Evolutionary conservation across 2,888 invertebrate genomes (phyloP).

Genomic region (Lycophotia porphyrea): DNA sequence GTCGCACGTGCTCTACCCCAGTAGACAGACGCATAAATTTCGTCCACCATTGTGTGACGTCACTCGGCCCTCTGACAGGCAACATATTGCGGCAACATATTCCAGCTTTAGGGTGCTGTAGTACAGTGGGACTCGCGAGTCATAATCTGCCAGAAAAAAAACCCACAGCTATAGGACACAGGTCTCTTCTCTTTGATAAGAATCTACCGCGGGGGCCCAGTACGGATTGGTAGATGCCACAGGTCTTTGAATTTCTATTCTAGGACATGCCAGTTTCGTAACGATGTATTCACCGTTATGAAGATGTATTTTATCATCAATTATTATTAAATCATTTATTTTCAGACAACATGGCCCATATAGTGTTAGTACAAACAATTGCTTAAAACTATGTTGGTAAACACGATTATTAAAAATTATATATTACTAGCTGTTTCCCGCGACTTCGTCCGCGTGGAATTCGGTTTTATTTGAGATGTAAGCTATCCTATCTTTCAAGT

Average conservation of each 20-base stretch:
- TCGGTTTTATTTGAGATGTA: too few relatives aligned
- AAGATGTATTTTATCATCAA: background rate
- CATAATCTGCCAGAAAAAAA: too few relatives aligned
- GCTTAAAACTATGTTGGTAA: too few relatives aligned
- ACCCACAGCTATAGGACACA: background rate
- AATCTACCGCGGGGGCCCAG: background rate
- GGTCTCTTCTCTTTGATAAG: background rate
- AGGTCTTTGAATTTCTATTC: background rate
- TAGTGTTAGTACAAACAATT: too few relatives aligned
- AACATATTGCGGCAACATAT: constrained; percentile 66
- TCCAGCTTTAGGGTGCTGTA: constrained; percentile 12
- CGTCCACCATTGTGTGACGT: constrained; percentile 78
- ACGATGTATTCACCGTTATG: background rate
- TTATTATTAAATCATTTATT: too few relatives aligned
- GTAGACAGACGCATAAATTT: constrained; percentile 85
- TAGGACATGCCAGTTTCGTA: background rate
- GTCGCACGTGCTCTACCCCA: constrained; percentile 81
- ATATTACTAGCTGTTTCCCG: too few relatives aligned
- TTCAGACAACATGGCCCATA: too few relatives aligned
- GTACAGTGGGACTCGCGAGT: background rate
- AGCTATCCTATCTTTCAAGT: too few relatives aligned
- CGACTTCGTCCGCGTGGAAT: too few relatives aligned
- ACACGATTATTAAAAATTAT: too few relatives aligned
- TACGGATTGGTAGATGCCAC: background rate
- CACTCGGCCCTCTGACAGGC: constrained; percentile 67